Evolutionary conservation across 2,113 vertebrate species (phyloP).

Genomic region (Thermophis baileyi): DNA sequence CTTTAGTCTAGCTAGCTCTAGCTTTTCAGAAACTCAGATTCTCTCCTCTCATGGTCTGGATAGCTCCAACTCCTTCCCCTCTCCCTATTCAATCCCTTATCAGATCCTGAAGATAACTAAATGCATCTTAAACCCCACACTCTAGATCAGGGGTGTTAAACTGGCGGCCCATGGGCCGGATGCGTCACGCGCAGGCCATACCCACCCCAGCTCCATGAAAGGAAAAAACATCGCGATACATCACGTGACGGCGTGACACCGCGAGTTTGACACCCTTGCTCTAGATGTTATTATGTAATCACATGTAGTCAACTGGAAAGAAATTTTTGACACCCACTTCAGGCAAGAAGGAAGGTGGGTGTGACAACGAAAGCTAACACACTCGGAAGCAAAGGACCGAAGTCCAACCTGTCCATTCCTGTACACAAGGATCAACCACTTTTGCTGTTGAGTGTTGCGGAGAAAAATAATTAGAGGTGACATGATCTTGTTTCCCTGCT

Average conservation of each 20-base stretch:
- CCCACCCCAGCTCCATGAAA: no score
- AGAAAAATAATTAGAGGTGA: no score
- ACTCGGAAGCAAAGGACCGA: not conserved
- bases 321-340: not conserved
- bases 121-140: not conserved
- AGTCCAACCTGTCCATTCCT: not conserved
- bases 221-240: no score
- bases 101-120: not conserved
- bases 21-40: not conserved
- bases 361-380: not conserved
- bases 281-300: not conserved
- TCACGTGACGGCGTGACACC: no score
- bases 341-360: not conserved
- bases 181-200: no score
- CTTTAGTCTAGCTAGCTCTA: not conserved
- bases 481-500: no score
- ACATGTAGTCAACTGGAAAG: not conserved
- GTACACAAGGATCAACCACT: not conserved
- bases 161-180: no score
- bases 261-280: no score
- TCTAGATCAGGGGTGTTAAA: no score
- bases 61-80: not conserved
- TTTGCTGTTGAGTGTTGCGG: not conserved
- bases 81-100: not conserved
- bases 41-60: not conserved